These are phyloP conservation scores for Pagetopsis macropterus DNA, from an alignment of 2,797 vertebrate genomes.

Conservation along the genomic window DNA sequence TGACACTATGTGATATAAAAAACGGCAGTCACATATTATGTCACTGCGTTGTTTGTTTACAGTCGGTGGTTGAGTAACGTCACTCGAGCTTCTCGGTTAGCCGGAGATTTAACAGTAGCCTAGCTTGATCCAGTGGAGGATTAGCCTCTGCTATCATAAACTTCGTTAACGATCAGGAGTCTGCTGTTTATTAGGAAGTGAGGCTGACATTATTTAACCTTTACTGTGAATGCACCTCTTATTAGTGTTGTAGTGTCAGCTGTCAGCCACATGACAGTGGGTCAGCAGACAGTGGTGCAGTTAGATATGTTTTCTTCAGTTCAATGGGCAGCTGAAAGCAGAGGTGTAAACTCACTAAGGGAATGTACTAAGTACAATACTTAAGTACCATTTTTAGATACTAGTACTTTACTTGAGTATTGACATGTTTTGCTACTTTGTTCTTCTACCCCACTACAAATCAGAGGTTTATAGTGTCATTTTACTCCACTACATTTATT, in stretches of 20 bases:
- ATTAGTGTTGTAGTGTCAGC: not conserved
- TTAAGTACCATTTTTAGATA: too few relatives aligned
- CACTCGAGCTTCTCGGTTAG: conserved; percentile 1
- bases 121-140: conserved; percentile 32
- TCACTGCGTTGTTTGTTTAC: conserved; percentile 10
- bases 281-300: not conserved
- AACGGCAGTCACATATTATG: not conserved
- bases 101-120: conserved; percentile 26
- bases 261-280: conserved; percentile 23
- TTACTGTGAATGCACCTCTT: not conserved
- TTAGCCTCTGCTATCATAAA: conserved; percentile 37
- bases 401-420: too few relatives aligned
- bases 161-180: conserved; percentile 11
- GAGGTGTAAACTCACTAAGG: too few relatives aligned
- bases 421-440: too few relatives aligned
- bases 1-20: not conserved
- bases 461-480: too few relatives aligned
- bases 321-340: not conserved
- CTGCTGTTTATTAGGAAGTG: conserved; percentile 18
- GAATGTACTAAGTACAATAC: too few relatives aligned
- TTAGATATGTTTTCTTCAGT: not conserved
- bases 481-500: too few relatives aligned
- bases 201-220: not conserved
- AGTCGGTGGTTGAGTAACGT: not conserved
- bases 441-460: too few relatives aligned